A percentile compares a stretch with the other conserved stretches of the same genome.
Conservation (phyloP, 1,140 invertebrate genomes). For the Dolichoris vasculosae region DNA sequence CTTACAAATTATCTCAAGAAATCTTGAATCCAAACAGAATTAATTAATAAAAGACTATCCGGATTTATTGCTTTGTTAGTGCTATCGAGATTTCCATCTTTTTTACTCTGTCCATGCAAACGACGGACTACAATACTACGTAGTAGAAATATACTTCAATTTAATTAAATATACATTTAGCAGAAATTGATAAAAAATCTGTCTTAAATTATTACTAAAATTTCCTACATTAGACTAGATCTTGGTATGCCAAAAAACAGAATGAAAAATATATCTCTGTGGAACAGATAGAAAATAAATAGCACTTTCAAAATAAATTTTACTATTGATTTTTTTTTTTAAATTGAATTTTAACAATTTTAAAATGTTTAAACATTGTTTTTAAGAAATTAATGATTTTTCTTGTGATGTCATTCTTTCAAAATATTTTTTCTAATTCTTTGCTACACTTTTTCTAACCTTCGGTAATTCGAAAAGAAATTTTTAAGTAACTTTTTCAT, state of each 20-base stretch:
- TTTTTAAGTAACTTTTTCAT: background rate
- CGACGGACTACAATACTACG: background rate
- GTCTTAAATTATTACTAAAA: background rate
- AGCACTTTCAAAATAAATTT: background rate
- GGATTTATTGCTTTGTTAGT: background rate
- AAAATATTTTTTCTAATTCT: background rate
- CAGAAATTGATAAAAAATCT: background rate
- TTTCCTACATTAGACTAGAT: background rate
- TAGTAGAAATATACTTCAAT: background rate
- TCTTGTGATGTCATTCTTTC: background rate
- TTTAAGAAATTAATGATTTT: background rate
- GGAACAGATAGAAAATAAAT: background rate
- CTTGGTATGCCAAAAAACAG: background rate
- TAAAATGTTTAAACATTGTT: background rate
- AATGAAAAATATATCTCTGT: background rate
- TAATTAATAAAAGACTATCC: background rate
- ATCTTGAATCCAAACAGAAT: background rate
- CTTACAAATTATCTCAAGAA: background rate
- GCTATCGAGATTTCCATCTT: background rate
- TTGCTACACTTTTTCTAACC: too few species aligned
- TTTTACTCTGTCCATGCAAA: background rate
- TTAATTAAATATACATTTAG: background rate
- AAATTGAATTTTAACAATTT: background rate
- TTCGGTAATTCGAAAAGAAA: too few species aligned
- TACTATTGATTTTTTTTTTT: background rate